Evolutionary conservation across 2,888 invertebrate genomes (phyloP).

Genomic region (Lasioglossum lativentre): DNA sequence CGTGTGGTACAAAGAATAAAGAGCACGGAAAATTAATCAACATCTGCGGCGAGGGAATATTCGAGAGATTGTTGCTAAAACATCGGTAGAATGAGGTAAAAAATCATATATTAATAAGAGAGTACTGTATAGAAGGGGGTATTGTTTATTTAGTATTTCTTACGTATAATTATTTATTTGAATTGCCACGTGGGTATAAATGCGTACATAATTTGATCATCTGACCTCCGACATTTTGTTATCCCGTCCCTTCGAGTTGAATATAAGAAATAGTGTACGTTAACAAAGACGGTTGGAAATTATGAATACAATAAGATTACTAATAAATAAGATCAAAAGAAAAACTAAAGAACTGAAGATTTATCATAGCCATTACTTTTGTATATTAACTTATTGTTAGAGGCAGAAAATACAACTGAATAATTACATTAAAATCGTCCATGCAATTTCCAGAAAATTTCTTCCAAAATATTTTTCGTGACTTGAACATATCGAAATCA

Average conservation of each 20-base stretch:
- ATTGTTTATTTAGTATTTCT: background rate
- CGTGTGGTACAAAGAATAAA: background rate
- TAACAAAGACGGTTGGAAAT: background rate
- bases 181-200: too few species aligned
- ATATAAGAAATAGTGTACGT: background rate
- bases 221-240: background rate
- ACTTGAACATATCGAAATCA: too few species aligned
- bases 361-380: too few species aligned
- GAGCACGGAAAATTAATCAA: background rate
- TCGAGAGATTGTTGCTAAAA: background rate
- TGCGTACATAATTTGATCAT: background rate
- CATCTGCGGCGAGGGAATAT: background rate
- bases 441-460: too few species aligned
- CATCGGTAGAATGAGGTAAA: constrained; percentile 43
- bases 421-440: too few species aligned
- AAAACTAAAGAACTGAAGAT: too few species aligned
- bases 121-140: background rate
- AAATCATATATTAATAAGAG: background rate
- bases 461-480: background rate
- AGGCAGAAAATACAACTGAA: too few species aligned
- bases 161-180: too few species aligned
- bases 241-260: background rate
- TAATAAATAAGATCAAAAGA: too few species aligned
- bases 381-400: too few species aligned
- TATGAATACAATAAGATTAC: too few species aligned